A percentile compares a stretch with the other conserved stretches of the same genome.
phyloP scores from a whole-genome alignment of 1,140 invertebrate species.

The Helicorthomorpha holstii region DNA sequence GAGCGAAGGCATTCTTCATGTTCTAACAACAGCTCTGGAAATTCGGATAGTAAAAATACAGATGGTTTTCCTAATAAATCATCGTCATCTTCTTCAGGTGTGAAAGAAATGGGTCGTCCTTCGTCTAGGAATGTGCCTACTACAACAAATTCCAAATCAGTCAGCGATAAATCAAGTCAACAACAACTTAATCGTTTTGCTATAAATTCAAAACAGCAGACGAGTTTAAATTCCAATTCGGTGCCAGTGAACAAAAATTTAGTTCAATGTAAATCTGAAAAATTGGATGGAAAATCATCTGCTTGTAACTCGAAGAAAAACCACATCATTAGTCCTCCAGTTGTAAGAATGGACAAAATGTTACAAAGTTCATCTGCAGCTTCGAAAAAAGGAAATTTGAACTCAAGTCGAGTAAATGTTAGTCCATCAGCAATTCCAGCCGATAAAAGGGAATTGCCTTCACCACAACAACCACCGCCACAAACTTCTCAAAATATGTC shows the following conservation, averaged over 20 bases:
- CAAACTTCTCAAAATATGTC: not conserved
- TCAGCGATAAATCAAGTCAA: not conserved
- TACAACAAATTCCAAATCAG: not conserved
- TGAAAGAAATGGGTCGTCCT: no score
- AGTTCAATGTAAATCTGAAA: not conserved
- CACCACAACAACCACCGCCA: constrained; percentile 9
- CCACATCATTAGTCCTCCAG: constrained; percentile 18
- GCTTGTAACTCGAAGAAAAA: constrained; percentile 13
- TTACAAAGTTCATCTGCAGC: constrained; percentile 9
- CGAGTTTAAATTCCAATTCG: not conserved
- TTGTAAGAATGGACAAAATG: constrained; percentile 26
- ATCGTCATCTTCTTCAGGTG: no score
- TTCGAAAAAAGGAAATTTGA: constrained; percentile 2
- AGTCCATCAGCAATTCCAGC: not conserved
- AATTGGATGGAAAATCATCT: not conserved
- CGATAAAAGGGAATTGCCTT: constrained; percentile 7
- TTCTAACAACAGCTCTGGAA: no score
- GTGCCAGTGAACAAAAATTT: not conserved
- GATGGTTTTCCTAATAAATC: no score
- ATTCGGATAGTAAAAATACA: no score
- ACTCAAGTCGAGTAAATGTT: constrained; percentile 1
- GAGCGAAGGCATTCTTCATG: no score
- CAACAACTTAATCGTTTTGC: not conserved
- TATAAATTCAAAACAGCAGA: not conserved
- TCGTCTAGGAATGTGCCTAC: not conserved